These are phyloP conservation scores for Axinella damicornis DNA, from an alignment of 37 sponge, comb jelly and placozoan genomes.

Conservation along the genomic window DNA sequence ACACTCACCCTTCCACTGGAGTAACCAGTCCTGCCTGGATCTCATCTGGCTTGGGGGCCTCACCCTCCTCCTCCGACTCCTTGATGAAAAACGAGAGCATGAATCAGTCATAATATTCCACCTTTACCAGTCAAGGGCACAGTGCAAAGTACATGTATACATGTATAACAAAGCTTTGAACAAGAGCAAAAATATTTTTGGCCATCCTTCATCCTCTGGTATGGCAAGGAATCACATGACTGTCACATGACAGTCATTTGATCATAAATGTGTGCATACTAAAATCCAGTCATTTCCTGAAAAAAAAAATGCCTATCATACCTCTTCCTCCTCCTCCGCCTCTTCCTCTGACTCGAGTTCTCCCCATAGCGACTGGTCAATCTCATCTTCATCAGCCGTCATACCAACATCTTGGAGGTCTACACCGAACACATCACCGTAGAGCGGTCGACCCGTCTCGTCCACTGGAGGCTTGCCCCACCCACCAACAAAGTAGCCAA, in stretches of 20 bases:
- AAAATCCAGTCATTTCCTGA: neutral
- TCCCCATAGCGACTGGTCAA: constrained; percentile 92
- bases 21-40: constrained; percentile 82
- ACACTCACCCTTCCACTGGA: constrained; percentile 84
- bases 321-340: constrained; percentile 80
- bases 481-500: constrained; percentile 96
- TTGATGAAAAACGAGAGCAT: constrained; percentile 7
- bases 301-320: constrained; percentile 12
- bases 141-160: too few relatives aligned
- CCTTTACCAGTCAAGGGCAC: too few relatives aligned
- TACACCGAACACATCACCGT: constrained; percentile 98
- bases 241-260: neutral
- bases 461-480: constrained; percentile 99
- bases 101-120: neutral
- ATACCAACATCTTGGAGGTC: constrained; percentile 58
- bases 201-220: too few relatives aligned
- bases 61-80: constrained; percentile 68
- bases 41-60: constrained; percentile 67
- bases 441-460: constrained; percentile 95
- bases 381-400: constrained; percentile 35
- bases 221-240: too few relatives aligned
- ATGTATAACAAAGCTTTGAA: too few relatives aligned
- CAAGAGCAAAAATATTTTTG: too few relatives aligned
- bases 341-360: constrained; percentile 95
- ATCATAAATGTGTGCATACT: neutral